Evolutionary conservation across 2,797 vertebrate species (phyloP).

Genomic region (Protosalanx chinensis): DNA sequence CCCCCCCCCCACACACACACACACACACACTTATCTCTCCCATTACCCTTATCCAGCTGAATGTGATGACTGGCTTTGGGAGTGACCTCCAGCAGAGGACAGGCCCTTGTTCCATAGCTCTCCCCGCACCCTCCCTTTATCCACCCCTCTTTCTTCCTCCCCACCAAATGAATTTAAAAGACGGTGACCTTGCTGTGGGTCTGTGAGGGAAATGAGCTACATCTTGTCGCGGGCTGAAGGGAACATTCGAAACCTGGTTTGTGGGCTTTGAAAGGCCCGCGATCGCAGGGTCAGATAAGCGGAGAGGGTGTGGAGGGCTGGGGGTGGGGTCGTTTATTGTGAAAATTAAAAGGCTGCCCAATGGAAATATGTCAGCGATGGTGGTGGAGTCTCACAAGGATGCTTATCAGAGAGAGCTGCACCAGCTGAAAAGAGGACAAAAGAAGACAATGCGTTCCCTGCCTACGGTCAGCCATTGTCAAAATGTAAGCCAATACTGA

Average conservation of each 20-base stretch:
- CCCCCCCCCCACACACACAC: constrained; percentile 29
- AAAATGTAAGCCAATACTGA: constrained; percentile 53
- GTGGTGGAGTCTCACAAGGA: constrained; percentile 58
- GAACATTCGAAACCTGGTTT: constrained; percentile 86
- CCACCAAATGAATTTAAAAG: constrained; percentile 92
- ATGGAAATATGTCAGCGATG: constrained; percentile 76
- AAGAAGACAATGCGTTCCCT: constrained; percentile 29
- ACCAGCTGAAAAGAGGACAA: constrained; percentile 34
- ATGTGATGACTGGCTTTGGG: constrained; percentile 81
- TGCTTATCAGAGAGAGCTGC: constrained; percentile 54
- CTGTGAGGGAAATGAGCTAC: constrained; percentile 91
- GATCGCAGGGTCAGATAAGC: constrained; percentile 83
- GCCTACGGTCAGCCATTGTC: constrained; percentile 50
- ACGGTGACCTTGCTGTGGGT: constrained; percentile 94
- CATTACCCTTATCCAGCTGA: constrained; percentile 77
- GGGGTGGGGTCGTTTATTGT: constrained; percentile 73
- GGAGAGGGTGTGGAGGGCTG: constrained; percentile 64
- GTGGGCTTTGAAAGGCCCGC: constrained; percentile 88
- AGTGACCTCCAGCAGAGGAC: constrained; percentile 92
- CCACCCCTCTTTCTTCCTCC: constrained; percentile 75
- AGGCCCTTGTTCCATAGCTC: constrained; percentile 81
- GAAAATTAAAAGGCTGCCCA: constrained; percentile 87
- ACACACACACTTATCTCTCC: constrained; percentile 61
- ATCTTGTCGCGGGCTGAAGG: constrained; percentile 89
- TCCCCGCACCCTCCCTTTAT: constrained; percentile 53